These are phyloP conservation scores for Pogonomyrmex barbatus DNA, from an alignment of 1,140 invertebrate species.

Conservation along the genomic window DNA sequence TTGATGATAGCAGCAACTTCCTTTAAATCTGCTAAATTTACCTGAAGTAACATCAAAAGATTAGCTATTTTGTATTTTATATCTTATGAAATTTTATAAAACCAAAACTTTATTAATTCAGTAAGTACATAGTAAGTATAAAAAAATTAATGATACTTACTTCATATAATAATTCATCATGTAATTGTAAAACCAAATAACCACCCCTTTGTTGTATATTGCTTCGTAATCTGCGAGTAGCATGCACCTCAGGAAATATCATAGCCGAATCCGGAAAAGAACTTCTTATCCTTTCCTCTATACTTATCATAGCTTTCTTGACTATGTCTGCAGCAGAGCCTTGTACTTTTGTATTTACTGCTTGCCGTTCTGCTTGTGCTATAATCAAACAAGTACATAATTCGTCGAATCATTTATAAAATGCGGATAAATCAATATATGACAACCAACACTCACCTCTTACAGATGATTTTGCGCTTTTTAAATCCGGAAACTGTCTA, in stretches of 20 bases:
- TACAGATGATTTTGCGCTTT: conserved; percentile 87
- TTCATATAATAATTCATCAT: conserved; percentile 99
- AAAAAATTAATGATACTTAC: conserved; percentile 86
- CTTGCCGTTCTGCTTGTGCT: conserved; percentile 97
- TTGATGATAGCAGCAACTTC: conserved; percentile 90
- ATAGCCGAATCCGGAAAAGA: conserved; percentile 78
- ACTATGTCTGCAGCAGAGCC: conserved; percentile 98
- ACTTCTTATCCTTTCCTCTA: conserved; percentile 88
- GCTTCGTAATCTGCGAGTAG: conserved; percentile 80
- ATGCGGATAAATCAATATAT: background rate
- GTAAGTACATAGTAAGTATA: conserved; percentile 15
- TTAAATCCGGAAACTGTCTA: conserved; percentile 93
- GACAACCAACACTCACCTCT: conserved; percentile 86
- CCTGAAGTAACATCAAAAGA: conserved; percentile 73
- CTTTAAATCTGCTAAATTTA: conserved; percentile 86
- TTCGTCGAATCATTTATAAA: conserved; percentile 39
- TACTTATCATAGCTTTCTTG: conserved; percentile 94
- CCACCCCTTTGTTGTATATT: conserved; percentile 81
- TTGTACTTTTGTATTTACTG: conserved; percentile 97
- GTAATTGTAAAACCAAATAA: conserved; percentile 94
- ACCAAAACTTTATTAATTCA: background rate
- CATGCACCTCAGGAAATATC: conserved; percentile 75
- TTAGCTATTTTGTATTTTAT: background rate
- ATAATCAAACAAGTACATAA: conserved; percentile 60
- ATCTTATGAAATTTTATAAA: background rate